Conservation (phyloP, 2,888 invertebrate genomes). For the Villa cingulata region DNA sequence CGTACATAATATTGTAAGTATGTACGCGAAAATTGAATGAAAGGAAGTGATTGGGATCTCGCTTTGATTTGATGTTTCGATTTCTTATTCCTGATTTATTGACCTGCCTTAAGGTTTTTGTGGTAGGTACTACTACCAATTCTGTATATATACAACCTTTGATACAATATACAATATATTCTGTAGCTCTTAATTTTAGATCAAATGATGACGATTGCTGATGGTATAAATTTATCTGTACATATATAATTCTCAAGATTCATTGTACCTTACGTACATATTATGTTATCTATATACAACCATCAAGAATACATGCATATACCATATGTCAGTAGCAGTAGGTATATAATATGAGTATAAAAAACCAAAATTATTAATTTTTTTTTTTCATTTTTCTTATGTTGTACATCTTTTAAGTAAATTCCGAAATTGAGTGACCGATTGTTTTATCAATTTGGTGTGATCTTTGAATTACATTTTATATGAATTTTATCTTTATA, state of each 20-base stretch:
- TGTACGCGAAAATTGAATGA: background rate
- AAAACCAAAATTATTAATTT: too few species aligned
- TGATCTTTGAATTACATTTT: background rate
- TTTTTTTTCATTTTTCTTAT: background rate
- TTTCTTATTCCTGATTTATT: conserved; percentile 15
- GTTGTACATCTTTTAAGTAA: background rate
- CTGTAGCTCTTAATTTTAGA: background rate
- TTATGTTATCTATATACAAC: too few species aligned
- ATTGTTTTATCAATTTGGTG: background rate
- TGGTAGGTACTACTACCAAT: background rate
- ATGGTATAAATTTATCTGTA: background rate
- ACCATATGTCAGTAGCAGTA: too few species aligned
- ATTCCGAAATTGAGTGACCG: background rate
- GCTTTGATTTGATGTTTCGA: conserved; percentile 4
- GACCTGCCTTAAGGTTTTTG: conserved; percentile 10
- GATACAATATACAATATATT: too few species aligned
- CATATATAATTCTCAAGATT: too few species aligned
- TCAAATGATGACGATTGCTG: background rate
- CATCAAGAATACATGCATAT: too few species aligned
- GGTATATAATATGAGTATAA: too few species aligned
- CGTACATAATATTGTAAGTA: too few species aligned
- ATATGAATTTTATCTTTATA: too few species aligned
- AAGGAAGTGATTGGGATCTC: conserved; percentile 10
- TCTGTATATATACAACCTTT: too few species aligned
- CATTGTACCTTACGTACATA: too few species aligned